These are phyloP conservation scores for Holothuria glaberrima DNA, from an alignment of 35 echinoderm and acorn worm genomes.

Conservation along the genomic window DNA sequence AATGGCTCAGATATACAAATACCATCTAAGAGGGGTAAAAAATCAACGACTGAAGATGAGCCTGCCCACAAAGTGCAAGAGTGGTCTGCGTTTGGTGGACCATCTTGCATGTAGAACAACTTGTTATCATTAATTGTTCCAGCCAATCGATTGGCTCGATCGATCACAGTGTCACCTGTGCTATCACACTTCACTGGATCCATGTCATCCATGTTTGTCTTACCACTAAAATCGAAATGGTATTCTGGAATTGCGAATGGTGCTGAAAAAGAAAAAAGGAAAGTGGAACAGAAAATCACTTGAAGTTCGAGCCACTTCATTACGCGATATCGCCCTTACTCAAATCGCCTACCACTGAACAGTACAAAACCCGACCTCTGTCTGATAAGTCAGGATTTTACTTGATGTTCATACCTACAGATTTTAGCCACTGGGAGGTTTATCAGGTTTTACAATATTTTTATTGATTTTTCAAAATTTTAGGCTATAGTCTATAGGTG, in stretches of 20 bases:
- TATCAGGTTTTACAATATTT: too few species aligned
- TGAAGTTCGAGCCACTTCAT: too few species aligned
- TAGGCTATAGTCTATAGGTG: too few species aligned
- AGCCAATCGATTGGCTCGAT: not conserved
- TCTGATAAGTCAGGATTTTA: too few species aligned
- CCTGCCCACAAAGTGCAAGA: constrained; percentile 22
- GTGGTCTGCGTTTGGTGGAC: constrained; percentile 18
- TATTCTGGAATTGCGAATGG: constrained; percentile 6
- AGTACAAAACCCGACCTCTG: too few species aligned
- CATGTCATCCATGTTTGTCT: constrained; percentile 13
- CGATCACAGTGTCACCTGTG: not conserved
- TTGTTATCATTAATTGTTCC: constrained; percentile 4
- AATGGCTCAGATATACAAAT: constrained; percentile 15
- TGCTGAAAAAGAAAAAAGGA: not conserved
- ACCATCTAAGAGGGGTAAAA: not conserved
- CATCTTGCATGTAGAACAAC: constrained; percentile 2
- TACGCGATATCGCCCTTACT: too few species aligned
- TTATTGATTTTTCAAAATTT: too few species aligned
- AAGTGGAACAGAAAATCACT: too few species aligned
- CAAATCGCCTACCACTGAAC: too few species aligned
- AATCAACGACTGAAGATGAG: not conserved
- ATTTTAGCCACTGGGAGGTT: too few species aligned
- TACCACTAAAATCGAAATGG: constrained; percentile 20
- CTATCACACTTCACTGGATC: constrained; percentile 21
- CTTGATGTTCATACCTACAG: too few species aligned